Base-by-base conservation (phyloP, 2,797 vertebrate genomes). In the Pogoniulus pusillus region DNA sequence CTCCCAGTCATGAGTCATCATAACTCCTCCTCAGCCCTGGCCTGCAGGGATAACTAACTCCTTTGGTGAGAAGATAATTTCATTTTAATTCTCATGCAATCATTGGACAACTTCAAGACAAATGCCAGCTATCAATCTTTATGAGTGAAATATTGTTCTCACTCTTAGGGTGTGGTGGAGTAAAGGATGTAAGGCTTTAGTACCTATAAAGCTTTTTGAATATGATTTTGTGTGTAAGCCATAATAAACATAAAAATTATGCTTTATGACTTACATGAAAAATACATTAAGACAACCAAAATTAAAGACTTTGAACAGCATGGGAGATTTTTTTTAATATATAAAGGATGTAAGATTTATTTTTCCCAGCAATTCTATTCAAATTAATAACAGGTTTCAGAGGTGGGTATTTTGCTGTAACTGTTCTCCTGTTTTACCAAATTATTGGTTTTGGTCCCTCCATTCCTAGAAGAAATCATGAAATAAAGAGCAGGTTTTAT, bases 1-100 rank as follows among this genome's bases (percentile, higher is more conserved):
- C 88, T 95, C 82, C 87, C 91, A 93, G 23, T 62, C 2, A 17
- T 96, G 94, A 96, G 95, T 97, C 95, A 94, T 94, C 91, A 66
- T 83, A 96, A 94, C 89, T 96, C 82, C 74, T 70, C 77, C 96
- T 96, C 93, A 95, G 91, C 95, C 75, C 92, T 97, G 95, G 96
- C 97, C 96, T 0, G 65, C 63, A 94, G 97, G 94, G 87, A 78
- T 96, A 85, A 92, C 95, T 96, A 94, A 95, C 80, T 96, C 83
- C 71, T 95, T 92, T 93, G 96, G 94, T 97, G 97, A 97, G 97
- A 98, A 97, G 96, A 96, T 97, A 97, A 97, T 97, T 97, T 97
- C 96, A 97, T 97, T 97, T 97, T 97, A 97, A 98, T 97, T 98
- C 97, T 97, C 97, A 98, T 96, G 96, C 96, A 97, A 90, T 96